Percentiles rank a stretch among this genome's conserved stretches.
phyloP scores from a whole-genome alignment of 2,113 vertebrate genomes.

The Athene noctua region DNA sequence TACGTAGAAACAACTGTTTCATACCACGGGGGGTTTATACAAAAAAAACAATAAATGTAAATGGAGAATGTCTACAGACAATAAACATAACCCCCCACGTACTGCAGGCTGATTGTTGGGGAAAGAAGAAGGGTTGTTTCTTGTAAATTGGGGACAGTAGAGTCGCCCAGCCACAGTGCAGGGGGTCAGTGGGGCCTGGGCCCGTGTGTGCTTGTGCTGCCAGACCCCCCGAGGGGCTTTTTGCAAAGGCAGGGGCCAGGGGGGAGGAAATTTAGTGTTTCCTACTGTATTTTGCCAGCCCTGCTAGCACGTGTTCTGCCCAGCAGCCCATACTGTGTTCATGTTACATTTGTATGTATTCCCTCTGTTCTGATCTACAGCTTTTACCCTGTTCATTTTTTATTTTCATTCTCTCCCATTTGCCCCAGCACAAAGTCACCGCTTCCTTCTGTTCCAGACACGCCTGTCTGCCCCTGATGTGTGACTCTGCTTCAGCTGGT shows the following conservation, averaged over 20 bases:
- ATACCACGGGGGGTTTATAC: background rate
- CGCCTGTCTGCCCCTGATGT: background rate
- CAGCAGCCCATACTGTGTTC: background rate
- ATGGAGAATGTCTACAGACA: background rate
- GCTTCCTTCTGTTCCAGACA: background rate
- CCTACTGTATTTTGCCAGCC: background rate
- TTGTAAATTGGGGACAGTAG: background rate
- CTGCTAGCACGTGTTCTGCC: background rate
- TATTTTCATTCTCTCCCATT: background rate
- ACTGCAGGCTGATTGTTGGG: background rate
- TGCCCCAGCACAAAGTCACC: background rate
- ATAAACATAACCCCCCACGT: background rate
- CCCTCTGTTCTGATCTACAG: background rate
- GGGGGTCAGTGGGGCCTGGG: background rate
- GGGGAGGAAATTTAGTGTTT: background rate
- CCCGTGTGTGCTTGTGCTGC: background rate
- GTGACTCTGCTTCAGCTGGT: background rate
- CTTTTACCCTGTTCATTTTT: background rate
- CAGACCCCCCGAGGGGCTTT: background rate
- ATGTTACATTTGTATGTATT: rapidly evolving
- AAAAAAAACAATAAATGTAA: no score
- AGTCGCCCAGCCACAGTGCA: background rate
- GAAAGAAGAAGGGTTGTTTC: background rate
- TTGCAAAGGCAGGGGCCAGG: background rate
- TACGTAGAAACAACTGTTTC: background rate